These are phyloP conservation scores for Wiebesia pumilae DNA, from an alignment of 1,140 invertebrate species.

Conservation along the genomic window DNA sequence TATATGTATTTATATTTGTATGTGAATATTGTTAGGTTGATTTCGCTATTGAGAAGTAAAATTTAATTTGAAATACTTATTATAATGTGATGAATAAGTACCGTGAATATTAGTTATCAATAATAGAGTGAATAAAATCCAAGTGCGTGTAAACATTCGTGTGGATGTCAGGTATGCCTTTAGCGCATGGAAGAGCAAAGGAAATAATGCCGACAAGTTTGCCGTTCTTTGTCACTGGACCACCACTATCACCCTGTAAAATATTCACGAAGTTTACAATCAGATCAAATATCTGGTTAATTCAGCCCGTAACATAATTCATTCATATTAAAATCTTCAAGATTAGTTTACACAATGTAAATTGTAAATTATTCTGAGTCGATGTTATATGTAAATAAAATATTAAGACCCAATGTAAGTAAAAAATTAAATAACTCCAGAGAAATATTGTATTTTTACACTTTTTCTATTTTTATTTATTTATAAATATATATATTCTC, in stretches of 20 bases:
- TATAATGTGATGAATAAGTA: background rate
- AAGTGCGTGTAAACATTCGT: background rate
- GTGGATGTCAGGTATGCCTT: background rate
- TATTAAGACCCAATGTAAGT: no score
- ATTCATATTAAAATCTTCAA: no score
- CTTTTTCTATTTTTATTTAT: no score
- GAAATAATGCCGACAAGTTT: background rate
- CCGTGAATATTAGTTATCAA: background rate
- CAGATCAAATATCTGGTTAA: background rate
- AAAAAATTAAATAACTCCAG: no score
- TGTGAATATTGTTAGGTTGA: no score
- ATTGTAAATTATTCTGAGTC: no score
- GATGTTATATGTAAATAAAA: no score
- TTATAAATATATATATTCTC: no score
- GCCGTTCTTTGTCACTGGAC: background rate
- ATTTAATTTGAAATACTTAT: background rate
- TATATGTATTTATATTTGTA: no score
- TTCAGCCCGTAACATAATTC: background rate
- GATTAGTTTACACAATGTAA: no score
- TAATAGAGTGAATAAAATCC: background rate
- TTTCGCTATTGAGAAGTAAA: no score
- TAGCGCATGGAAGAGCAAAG: background rate
- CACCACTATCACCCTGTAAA: background rate
- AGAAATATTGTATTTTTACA: no score
- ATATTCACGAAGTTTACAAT: background rate